Evolutionary conservation across 2,797 vertebrate genomes (phyloP).

Genomic region (Syngnathus rostellatus): DNA sequence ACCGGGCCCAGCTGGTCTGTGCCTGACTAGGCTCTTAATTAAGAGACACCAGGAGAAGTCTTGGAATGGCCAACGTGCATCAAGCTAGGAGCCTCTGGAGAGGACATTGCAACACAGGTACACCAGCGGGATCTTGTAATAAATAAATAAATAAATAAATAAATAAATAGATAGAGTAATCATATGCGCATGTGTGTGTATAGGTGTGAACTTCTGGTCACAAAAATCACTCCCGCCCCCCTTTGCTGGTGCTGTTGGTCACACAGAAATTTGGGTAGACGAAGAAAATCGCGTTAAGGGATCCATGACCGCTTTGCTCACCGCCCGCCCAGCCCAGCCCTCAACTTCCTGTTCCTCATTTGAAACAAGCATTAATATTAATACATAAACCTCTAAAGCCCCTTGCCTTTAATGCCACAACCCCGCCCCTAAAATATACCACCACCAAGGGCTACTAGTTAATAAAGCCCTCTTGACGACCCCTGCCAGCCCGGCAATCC

Average conservation of each 20-base stretch:
- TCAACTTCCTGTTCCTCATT: constrained; percentile 34
- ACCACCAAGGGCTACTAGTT: constrained; percentile 68
- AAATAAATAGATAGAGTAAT: constrained; percentile 33
- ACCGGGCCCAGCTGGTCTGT: constrained; percentile 63
- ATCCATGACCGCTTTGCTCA: constrained; percentile 49
- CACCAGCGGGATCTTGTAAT: constrained; percentile 54
- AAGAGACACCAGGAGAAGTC: constrained; percentile 61
- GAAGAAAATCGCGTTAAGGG: constrained; percentile 32
- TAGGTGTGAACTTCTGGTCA: constrained; percentile 12
- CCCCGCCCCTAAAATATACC: constrained; percentile 37
- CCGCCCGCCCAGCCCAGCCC: constrained; percentile 9
- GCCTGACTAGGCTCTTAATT: constrained; percentile 66
- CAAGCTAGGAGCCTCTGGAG: constrained; percentile 54
- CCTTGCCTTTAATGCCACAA: constrained; percentile 10
- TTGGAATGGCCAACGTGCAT: constrained; percentile 54
- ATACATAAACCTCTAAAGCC: constrained; percentile 47
- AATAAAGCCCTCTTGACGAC: constrained; percentile 67
- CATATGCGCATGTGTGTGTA: constrained; percentile 25
- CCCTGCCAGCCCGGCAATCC: constrained; percentile 41
- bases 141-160: constrained; percentile 68
- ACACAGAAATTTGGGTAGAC: constrained; percentile 3
- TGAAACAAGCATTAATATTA: constrained; percentile 62
- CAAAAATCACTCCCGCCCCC: constrained; percentile 14
- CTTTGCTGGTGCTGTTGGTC: background rate
- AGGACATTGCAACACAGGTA: constrained; percentile 52